Evolutionary conservation across 2,113 vertebrate genomes (phyloP), one percentile per base, ranked within the genome.

Genomic region (Leucopsar rothschildi): DNA sequence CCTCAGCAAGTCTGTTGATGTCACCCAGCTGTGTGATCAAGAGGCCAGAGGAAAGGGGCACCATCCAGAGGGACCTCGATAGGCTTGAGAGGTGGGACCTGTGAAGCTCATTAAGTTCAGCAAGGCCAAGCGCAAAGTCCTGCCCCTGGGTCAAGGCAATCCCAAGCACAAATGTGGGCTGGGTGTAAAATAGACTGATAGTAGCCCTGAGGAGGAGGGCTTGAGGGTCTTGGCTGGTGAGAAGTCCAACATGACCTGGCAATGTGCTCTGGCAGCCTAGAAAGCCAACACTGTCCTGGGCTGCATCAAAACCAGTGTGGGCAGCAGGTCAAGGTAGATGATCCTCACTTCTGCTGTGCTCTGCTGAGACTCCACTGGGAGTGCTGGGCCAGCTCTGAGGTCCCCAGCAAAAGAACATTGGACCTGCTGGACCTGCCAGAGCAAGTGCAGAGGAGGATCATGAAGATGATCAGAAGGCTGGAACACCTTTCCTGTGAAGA

Each of bases 211-310:
- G 21, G 40, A 82, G 18, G 33, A 70, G 27, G 47, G 19, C 9
- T 33, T 70, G 22, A 40, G 18, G 4, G 7, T 42, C 21, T 63
- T 37, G 25, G 42, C 44, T 56, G 56, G 24, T 9, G 5, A 37
- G 55, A 42, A 63, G 22, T 31, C 17, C 31, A 19, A 2, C 31
- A 28, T 37, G 49, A 56, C 31, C 15, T 0, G 0, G 8, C 4
- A 42, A 17, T 16, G 40, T 63, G 17, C 29, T 49, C 31, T 56
- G 49, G 27, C 35, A 63, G 22, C 15, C 27, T 31, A 50, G 27
- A 56, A 63, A 77, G 31, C 27, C 47, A 63, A 24, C 37, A 6
- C 4, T 44, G 18, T 50, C 21, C 40, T 63, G 35, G 35, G 31
- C 27, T 83, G 23, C 27, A 33, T 11, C 35, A 64, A 70, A 83